phyloP scores from a whole-genome alignment of 2,888 invertebrate genomes.

The Drosophila sordidapex region DNA sequence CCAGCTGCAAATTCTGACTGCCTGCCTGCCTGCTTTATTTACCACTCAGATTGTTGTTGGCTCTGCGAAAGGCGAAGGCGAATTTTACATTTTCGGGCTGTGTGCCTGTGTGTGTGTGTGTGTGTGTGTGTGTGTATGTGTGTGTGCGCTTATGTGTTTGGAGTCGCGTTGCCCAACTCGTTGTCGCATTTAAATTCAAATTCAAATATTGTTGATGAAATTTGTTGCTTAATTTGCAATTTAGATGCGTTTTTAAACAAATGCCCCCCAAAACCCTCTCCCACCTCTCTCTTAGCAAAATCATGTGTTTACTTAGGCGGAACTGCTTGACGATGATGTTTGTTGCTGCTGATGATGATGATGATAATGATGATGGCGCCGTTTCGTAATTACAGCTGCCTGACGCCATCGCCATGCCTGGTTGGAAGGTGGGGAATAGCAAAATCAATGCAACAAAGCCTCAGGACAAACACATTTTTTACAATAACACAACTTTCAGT shows the following conservation, averaged over 20 bases:
- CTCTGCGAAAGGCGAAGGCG: slow-evolving; percentile 59
- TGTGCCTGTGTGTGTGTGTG: slow-evolving; percentile 29
- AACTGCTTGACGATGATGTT: slow-evolving; percentile 53
- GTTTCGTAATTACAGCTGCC: slow-evolving; percentile 51
- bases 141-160: slow-evolving; percentile 37
- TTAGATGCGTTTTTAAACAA: slow-evolving; percentile 81
- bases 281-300: slow-evolving; percentile 46
- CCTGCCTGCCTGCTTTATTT: slow-evolving; percentile 46
- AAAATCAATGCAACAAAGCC: slow-evolving; percentile 58
- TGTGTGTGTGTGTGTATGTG: slow-evolving; percentile 10
- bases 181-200: slow-evolving; percentile 79
- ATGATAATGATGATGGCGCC: slow-evolving; percentile 24
- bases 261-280: slow-evolving; percentile 36
- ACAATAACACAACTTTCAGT: slow-evolving; percentile 42
- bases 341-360: slow-evolving; percentile 22
- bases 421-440: slow-evolving; percentile 31
- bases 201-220: slow-evolving; percentile 81
- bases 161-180: slow-evolving; percentile 49
- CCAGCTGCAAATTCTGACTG: slow-evolving; percentile 12
- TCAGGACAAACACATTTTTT: slow-evolving; percentile 42
- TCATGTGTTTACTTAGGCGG: slow-evolving; percentile 80
- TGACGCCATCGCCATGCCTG: slow-evolving; percentile 30
- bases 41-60: slow-evolving; percentile 63
- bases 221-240: slow-evolving; percentile 82
- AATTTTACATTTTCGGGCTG: slow-evolving; percentile 77